Evolutionary conservation across 2,888 invertebrate genomes (phyloP), one percentile per base, ranked within the genome.

Genomic region (Pandemis heparana): DNA sequence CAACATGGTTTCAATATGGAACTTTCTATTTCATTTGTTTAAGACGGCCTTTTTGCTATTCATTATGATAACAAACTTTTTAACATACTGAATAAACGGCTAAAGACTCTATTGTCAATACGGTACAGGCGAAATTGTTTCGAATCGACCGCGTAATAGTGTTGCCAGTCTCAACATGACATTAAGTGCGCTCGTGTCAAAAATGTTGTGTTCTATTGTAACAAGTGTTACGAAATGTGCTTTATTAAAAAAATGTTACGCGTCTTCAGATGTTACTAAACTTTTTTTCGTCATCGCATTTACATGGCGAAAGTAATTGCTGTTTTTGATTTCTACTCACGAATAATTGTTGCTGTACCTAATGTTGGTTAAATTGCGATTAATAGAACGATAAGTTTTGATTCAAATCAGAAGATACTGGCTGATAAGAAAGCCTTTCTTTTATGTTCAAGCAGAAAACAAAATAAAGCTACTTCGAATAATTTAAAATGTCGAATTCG

Each of bases 11-110:
- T 73, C 77, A 76, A 80, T 82, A 83, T 84, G 75, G 76, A 75
- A 85, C 89, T 89, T 89, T 89, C 88, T 82, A 84, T 89, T 88
- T 89, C 84, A 75, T 85, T 88, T 85, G 86, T 86, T 79, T 83
- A 83, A 81, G 78, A 81, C 82, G 80, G 59, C 67, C 73, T 68
- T 65, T 65, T 65, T 75, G 70, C 68, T 63, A 75, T 76, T 77
- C 74, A 71, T 80, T 80, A 77, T 75, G 78, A 76, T 71, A 71
- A 78, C 81, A 75, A 80, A 75, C 66, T 72, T 80, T 67, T 43
- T 73, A 66, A 56, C 60, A 43, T 46, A n/a, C 32, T 10, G 14
- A 18, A 23, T 38, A 38, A 67, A 70, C 32, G 12, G 18, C 46
- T 64, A 53, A 61, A 70, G 32, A 67, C 76, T 68, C 70, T 82